Evolutionary conservation across 2,113 vertebrate species (phyloP).

Genomic region (Odocoileus virginianus): DNA sequence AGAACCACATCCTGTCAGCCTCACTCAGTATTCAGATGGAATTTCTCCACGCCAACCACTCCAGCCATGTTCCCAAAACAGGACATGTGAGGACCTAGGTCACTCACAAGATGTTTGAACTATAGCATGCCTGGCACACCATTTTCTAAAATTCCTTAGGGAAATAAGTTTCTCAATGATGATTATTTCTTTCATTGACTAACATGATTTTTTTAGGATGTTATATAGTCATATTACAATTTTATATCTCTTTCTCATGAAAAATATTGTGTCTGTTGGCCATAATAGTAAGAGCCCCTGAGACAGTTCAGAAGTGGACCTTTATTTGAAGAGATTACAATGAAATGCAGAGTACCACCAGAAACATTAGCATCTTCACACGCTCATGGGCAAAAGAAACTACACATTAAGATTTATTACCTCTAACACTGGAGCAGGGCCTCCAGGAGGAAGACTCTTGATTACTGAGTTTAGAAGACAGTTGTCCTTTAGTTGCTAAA

Average conservation of each 20-base stretch:
- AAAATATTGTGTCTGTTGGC: background rate
- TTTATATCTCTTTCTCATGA: background rate
- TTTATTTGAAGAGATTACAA: background rate
- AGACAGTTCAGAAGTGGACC: background rate
- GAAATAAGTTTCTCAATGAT: background rate
- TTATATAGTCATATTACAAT: background rate
- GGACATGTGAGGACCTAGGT: background rate
- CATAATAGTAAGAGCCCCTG: background rate
- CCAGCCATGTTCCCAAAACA: background rate
- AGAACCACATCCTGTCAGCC: background rate
- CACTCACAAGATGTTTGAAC: background rate
- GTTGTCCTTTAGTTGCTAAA: background rate
- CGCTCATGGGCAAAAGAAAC: background rate
- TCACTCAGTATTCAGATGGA: background rate
- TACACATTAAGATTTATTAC: background rate
- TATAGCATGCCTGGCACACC: background rate
- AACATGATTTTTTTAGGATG: background rate
- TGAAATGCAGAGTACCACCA: background rate
- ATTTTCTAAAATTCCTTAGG: background rate
- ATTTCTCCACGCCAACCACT: background rate
- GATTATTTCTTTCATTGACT: background rate
- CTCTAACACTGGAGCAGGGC: background rate
- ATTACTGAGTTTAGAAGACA: background rate
- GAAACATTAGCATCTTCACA: background rate
- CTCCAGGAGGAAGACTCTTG: background rate